Conservation (phyloP, 92 coral and sea anemone genomes). For the Zoanthus sansibaricus region DNA sequence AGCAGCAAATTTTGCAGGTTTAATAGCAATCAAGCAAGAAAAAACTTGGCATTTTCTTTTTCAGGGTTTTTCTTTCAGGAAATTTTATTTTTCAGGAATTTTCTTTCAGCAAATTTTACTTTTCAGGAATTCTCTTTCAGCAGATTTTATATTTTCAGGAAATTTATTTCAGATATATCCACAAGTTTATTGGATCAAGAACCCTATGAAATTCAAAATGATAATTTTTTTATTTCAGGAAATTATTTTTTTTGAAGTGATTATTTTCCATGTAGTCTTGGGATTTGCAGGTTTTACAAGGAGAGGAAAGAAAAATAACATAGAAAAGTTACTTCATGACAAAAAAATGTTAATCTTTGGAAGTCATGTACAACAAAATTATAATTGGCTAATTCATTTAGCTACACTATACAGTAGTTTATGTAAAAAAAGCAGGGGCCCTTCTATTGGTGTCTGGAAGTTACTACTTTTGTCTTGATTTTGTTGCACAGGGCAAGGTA, state of each 20-base stretch:
- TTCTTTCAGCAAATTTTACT: conserved; percentile 30
- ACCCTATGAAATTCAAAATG: neutral
- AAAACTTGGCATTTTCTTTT: neutral
- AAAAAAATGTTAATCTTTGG: neutral
- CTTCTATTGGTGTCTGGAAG: conserved; percentile 52
- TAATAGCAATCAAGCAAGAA: conserved; percentile 39
- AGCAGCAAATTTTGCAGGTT: conserved; percentile 47
- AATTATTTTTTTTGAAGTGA: neutral
- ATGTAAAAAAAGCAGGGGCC: conserved; percentile 35
- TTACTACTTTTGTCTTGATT: conserved; percentile 31
- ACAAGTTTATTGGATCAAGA: conserved; percentile 24
- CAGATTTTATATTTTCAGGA: conserved; percentile 3
- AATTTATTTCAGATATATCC: conserved; percentile 1
- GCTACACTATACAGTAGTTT: neutral
- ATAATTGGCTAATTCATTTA: neutral
- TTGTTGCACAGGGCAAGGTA: conserved; percentile 35
- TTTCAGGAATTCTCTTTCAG: conserved; percentile 41
- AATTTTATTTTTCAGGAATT: too few species aligned
- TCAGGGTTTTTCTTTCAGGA: too few species aligned
- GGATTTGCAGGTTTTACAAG: conserved; percentile 12
- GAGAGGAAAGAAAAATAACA: neutral
- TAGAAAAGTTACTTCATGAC: conserved; percentile 2
- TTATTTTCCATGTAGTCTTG: neutral
- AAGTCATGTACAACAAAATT: neutral
- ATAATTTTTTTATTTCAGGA: conserved; percentile 20